phyloP scores from a whole-genome alignment of 2,888 invertebrate genomes.

The Macaria notata region DNA sequence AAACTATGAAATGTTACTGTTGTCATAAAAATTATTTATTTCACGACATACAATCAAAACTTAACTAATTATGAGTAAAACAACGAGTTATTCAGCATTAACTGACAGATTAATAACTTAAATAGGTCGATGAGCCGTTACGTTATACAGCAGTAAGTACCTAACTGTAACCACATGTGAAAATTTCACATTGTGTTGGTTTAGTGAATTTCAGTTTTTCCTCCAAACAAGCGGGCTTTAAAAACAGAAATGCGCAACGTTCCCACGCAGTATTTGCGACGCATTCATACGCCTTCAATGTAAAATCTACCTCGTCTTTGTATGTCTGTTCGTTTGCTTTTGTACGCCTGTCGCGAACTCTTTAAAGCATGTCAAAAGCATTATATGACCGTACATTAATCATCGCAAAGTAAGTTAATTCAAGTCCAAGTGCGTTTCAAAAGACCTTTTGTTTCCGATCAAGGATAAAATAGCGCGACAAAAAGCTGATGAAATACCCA shows the following conservation, averaged over 20 bases:
- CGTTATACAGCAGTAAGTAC: constrained; percentile 2
- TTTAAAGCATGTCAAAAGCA: constrained; percentile 48
- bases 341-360: constrained; percentile 54
- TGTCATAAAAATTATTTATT: no score
- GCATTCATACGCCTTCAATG: constrained; percentile 53
- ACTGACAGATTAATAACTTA: no score
- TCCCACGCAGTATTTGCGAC: constrained; percentile 67
- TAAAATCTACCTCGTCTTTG: constrained; percentile 53
- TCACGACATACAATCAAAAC: no score
- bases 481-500: constrained; percentile 54
- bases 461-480: neutral
- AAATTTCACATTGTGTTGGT: constrained; percentile 49
- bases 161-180: constrained; percentile 47
- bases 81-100: neutral
- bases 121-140: no score
- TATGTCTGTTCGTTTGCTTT: constrained; percentile 52
- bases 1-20: no score
- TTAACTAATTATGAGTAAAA: no score
- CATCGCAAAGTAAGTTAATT: constrained; percentile 31
- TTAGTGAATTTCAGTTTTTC: constrained; percentile 57
- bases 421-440: constrained; percentile 8
- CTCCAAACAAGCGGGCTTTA: constrained; percentile 38
- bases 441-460: constrained; percentile 11
- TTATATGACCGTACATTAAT: constrained; percentile 45
- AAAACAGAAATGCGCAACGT: constrained; percentile 51